Base-by-base conservation (phyloP, 2,888 invertebrate genomes). In the Aleiodes testaceus region DNA sequence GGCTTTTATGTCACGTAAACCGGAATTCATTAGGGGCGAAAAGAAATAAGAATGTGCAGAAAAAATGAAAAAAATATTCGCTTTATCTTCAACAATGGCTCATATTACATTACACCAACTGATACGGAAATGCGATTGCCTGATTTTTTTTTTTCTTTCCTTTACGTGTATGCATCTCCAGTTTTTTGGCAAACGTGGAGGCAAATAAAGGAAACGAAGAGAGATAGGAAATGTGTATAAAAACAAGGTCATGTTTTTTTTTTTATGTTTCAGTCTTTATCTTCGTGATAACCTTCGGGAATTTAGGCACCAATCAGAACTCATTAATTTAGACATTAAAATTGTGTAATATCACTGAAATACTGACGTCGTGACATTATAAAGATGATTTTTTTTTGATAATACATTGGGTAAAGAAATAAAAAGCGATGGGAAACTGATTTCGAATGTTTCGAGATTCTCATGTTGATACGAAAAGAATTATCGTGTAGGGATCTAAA, bases 81-180 rank as follows among this genome's bases (percentile, higher is more conserved):
- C 3, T 11, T 61, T 9, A 30, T 6, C 16, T 16, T 36, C 36
- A 36, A 9, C 36, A 36, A 36, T 36, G 36, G 36, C 22, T 52
- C 18, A 52, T 52, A 52, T 52, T 20, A 20, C 20, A 3, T 52
- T 52, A 52, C 44, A 42, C 16, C 63, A 66, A 66, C 66, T 66
- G 30, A 50, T 49, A 16, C 52, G 50, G 66, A 66, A 66, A 42
- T 66, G 26, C 66, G 66, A 50, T 36, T 65, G 50, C 22, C 36
- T 36, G 50, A 50, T 36, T 66, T 52, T 66, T 18, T 20, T 64
- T 22, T 47, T 47, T 47, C n/a, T 36, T 16, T 42, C n/a, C 30
- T 18, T 6, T 36, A n/a, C 22, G 22, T n/a, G 3, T 12, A 44
- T 36, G 18, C 12, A 36, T 52, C 9, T 14, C 30, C 14, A 14